Base-by-base conservation (phyloP, 2,888 invertebrate species). In the Eupithecia exiguata region DNA sequence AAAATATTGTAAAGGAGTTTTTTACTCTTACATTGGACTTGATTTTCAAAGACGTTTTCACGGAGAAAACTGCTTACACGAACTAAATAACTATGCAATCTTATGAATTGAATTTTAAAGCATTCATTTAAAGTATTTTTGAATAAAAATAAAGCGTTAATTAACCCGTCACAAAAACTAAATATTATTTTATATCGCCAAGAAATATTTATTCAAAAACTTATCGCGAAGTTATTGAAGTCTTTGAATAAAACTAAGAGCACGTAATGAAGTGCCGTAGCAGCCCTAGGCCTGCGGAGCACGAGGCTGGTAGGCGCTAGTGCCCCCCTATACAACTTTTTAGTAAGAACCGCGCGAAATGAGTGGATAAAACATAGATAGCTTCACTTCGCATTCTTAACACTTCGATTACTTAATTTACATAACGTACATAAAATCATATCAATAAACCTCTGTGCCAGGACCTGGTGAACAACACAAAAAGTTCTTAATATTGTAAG, bases 281-380 rank as follows among this genome's bases (percentile, higher is more conserved):
- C 87, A 87, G 79, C 88, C 88, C 87, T 88, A 84, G 85, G 87
- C 86, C 86, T 86, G 86, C 86, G 87, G 79, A 74, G 84, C 84
- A 85, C 89, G 86, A 81, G 87, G 84, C 84, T 86, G 87, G 88
- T 88, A 88, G 88, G 88, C 87, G 89, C 87, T 87, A 86, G 87
- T 87, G 86, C 82, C 84, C 88, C 89, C 88, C 89, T 86, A 84
- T 87, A 91, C 90, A 93, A 94, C 93, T 94, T 94, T 93, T 93
- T 94, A 92, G 91, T 92, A 92, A 92, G 93, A 92, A 92, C 92
- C 93, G 88, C 91, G 92, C 91, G 92, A 92, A 94, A 94, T 94
- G 93, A 94, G 92, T 90, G 92, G 92, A 91, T 93, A 89, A 93
- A 93, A 92, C 91, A 92, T 91, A 90, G 85, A 92, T 93, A 93